A percentile compares a stretch with the other conserved stretches of the same genome.
Conservation (phyloP, 2,888 invertebrate genomes). For the Seira ritae region DNA sequence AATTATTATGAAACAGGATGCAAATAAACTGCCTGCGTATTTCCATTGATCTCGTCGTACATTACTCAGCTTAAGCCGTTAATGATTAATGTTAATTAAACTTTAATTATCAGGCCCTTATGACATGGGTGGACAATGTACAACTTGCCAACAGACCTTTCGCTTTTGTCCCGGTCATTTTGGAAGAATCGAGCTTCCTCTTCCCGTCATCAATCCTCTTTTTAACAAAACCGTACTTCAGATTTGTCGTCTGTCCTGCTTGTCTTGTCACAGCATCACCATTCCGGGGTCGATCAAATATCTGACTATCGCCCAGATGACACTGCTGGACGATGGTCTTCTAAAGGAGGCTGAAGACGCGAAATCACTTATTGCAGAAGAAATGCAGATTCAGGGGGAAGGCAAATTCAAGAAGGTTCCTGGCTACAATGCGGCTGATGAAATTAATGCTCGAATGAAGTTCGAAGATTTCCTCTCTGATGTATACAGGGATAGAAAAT, state of each 20-base stretch:
- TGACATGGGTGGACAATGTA: slow-evolving; percentile 83
- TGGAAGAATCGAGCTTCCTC: slow-evolving; percentile 93
- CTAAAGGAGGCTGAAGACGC: slow-evolving; percentile 84
- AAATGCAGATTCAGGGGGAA: slow-evolving; percentile 37
- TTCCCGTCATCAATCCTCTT: slow-evolving; percentile 93
- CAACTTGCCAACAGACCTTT: slow-evolving; percentile 84
- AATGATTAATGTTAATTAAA: background rate
- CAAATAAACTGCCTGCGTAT: too few relatives aligned
- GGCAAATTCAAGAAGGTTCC: background rate
- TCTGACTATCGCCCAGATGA: slow-evolving; percentile 82
- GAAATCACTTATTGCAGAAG: slow-evolving; percentile 76
- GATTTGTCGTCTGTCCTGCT: slow-evolving; percentile 83
- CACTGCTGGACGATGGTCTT: slow-evolving; percentile 85
- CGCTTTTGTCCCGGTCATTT: slow-evolving; percentile 92
- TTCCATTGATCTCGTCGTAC: too few relatives aligned
- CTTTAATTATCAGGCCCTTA: slow-evolving; percentile 77
- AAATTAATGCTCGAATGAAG: slow-evolving; percentile 44
- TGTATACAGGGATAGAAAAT: slow-evolving; percentile 9
- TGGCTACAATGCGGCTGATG: slow-evolving; percentile 23
- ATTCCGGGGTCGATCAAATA: slow-evolving; percentile 78
- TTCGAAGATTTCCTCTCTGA: slow-evolving; percentile 51
- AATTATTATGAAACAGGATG: background rate
- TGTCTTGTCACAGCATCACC: slow-evolving; percentile 84
- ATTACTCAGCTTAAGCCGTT: background rate
- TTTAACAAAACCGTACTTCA: slow-evolving; percentile 85